Conservation (phyloP, 2,797 vertebrate genomes). For the Acanthornis magna region DNA sequence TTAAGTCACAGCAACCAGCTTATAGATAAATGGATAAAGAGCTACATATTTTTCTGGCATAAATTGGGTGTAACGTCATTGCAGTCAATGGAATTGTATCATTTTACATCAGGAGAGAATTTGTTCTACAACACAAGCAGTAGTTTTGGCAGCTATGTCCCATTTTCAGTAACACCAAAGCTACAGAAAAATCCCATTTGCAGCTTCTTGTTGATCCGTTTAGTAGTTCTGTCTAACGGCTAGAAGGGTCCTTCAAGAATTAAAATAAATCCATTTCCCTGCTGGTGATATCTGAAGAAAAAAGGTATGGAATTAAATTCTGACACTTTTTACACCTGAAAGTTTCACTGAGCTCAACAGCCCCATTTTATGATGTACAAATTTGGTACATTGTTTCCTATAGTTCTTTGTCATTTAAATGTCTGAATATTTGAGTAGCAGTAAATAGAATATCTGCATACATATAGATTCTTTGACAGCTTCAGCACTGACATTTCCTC, state of each 20-base stretch:
- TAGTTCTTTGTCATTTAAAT: not conserved
- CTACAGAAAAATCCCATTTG: constrained; percentile 40
- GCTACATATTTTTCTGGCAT: constrained; percentile 17
- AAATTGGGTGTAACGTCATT: constrained; percentile 20
- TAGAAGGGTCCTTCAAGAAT: not conserved
- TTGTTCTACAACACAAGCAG: constrained; percentile 20
- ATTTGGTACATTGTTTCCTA: not conserved
- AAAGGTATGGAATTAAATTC: not conserved
- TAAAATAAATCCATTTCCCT: not conserved
- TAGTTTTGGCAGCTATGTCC: not conserved
- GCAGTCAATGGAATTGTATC: constrained; percentile 35
- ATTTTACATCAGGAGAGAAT: constrained; percentile 33
- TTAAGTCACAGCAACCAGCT: constrained; percentile 54
- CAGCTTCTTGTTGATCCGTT: constrained; percentile 5
- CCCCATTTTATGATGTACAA: not conserved
- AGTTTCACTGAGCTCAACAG: not conserved
- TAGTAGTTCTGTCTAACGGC: not conserved
- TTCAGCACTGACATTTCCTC: not conserved
- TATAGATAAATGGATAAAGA: constrained; percentile 61
- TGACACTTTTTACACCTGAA: not conserved
- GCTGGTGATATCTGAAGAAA: not conserved
- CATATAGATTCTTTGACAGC: not conserved
- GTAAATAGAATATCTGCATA: not conserved
- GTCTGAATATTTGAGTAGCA: not conserved
- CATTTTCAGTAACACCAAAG: constrained; percentile 2